Base-by-base conservation (phyloP, 1,140 invertebrate species). In the Drosophila watanabei region DNA sequence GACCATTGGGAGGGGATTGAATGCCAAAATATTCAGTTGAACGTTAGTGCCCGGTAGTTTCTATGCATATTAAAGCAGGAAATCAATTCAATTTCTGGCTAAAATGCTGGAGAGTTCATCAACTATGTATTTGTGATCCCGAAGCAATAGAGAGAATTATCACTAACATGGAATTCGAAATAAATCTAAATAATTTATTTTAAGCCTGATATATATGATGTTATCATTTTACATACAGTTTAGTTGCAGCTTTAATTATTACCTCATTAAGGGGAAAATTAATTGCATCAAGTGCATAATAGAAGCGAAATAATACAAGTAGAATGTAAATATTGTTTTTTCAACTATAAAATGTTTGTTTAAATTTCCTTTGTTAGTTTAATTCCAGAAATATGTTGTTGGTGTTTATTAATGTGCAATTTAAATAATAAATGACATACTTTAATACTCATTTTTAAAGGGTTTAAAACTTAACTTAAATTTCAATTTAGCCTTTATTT, bases 11-110 rank as follows among this genome's bases (percentile, higher is more conserved):
- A 54, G 28, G 39, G 16, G 13, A 45, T 63, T 62, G 30, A 41
- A 20, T 33, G 63, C 16, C 37, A 62, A 63, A 65, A 63, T 65
- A 65, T 65, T 62, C 58, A 28, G 39, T 9, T 30, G 2, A 41
- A 62, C 3, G 60, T 35, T 33, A 28, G 37, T 13, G 16, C 14
- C 10, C 18, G 11, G 57, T 45, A 43, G 57, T 45, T 43, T 28
- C 37, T 28, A 24, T 65, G 63, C 32, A 65, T 65, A 63, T 65
- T 62, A 45, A 18, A 65, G 18, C n/a, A 33, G 39, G 24, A 62
- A 65, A 43, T 62, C 63, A 65, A 63, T 65, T n/a, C 14, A 9
- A 14, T 43, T 33, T 43, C 9, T 13, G 7, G 7, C 37, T 24
- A 43, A 24, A 58, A 11, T 39, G 10, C 10, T 9, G 0, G 4